Conservation (phyloP, 2,888 invertebrate species). For the Mylabris sibirica region DNA sequence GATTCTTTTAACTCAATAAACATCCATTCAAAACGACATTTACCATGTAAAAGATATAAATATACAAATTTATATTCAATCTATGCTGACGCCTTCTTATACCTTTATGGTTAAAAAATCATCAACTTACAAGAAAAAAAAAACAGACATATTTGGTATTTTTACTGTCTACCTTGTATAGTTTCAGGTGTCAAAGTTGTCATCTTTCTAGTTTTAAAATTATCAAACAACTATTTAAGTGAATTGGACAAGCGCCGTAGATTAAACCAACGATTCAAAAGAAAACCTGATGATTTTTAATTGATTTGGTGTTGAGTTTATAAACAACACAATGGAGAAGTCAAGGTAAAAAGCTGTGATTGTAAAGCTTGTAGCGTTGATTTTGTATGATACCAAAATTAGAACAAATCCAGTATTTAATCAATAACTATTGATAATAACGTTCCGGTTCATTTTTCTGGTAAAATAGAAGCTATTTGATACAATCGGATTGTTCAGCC, state of each 20-base stretch:
- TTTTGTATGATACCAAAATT: no score
- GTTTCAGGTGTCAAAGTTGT: not conserved
- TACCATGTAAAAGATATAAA: conserved; percentile 6
- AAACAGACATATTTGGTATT: not conserved
- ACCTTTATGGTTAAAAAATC: not conserved
- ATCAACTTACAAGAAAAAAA: not conserved
- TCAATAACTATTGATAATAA: no score
- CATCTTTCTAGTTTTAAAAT: not conserved
- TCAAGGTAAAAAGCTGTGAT: not conserved
- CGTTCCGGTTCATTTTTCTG: no score
- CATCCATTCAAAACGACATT: conserved; percentile 1
- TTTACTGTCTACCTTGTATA: not conserved
- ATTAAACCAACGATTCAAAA: not conserved
- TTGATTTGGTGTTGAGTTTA: not conserved
- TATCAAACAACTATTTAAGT: not conserved
- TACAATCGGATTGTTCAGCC: not conserved
- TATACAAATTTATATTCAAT: not conserved
- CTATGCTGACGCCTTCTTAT: not conserved
- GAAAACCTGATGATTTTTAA: not conserved
- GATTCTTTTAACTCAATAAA: conserved; percentile 7
- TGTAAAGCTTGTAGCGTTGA: no score
- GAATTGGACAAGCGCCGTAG: not conserved
- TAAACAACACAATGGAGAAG: not conserved
- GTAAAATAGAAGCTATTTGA: no score
- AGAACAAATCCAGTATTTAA: no score